Evolutionary conservation across 2,888 invertebrate genomes (phyloP).

Genomic region (Mantis religiosa): DNA sequence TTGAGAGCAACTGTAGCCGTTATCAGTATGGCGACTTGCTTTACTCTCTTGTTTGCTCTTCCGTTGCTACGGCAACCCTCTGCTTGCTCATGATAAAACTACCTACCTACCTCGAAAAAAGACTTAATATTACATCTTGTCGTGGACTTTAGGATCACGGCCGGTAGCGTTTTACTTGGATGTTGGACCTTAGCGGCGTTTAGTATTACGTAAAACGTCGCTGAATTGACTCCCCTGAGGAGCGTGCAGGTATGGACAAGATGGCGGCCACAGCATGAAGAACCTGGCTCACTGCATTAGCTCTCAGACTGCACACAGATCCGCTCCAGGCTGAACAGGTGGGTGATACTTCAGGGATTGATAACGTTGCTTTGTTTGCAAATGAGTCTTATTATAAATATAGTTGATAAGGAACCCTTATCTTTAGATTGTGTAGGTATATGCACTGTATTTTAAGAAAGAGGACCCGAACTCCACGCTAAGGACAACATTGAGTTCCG

Average conservation of each 20-base stretch:
- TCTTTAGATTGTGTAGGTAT: background rate
- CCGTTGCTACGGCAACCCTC: conserved; percentile 11
- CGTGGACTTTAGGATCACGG: background rate
- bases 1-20: background rate
- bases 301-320: background rate
- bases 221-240: background rate
- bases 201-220: background rate
- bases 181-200: background rate
- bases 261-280: background rate
- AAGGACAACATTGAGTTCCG: background rate
- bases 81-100: conserved; percentile 8
- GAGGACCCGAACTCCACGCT: background rate
- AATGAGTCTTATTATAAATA: background rate
- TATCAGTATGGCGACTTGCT: background rate
- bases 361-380: background rate
- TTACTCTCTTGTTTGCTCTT: conserved; percentile 3
- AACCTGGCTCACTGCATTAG: background rate
- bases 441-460: background rate
- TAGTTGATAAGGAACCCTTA: background rate
- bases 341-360: background rate
- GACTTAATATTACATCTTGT: background rate
- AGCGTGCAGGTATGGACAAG: background rate
- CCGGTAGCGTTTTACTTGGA: background rate
- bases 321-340: background rate
- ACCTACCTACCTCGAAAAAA: background rate